Evolutionary conservation across 2,113 vertebrate species (phyloP), one percentile per base, ranked within the genome.

Genomic region (Dicaeum eximium): DNA sequence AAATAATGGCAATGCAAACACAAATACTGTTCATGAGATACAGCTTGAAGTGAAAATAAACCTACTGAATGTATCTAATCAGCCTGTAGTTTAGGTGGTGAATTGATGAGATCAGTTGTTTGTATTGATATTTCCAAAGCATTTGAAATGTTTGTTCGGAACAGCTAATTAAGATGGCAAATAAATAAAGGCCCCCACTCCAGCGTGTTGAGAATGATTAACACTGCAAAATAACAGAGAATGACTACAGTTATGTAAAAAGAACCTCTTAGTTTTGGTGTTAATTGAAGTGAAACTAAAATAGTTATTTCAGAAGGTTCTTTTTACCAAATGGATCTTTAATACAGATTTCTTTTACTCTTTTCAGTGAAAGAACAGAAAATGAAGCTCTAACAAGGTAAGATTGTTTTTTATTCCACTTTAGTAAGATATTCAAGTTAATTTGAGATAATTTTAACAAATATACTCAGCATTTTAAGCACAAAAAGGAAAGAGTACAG

Each of bases 321-420:
- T 65, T 66, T 75, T 66, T 89, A 72, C 57, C 72, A 86, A 73
- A 42, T 19, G 9, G 70, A 71, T 77, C 80, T 92, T 97, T 97
- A 93, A 93, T 92, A 75, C 33, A 50, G 2, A 58, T 91, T 94
- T 96, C 81, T 96, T 96, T 90, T 96, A 54, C 88, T 94, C 81
- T 96, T 95, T 95, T 85, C 95, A 94, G 73, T 69, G 86, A 69
- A 95, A 92, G 67, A 93, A 66, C 69, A 95, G 86, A 91, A 95
- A 95, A 96, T 95, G 95, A 93, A 97, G 71, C 74, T 95, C 64
- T 93, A 58, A 77, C 74, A 77, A 95, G 84, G 88, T 97, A 95
- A 95, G 44, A 18, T 17, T 22, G 47, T 62, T 65, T 80, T 81
- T 40, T 14, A 35, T 81, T 92, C n/a, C 23, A 53, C 28, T 60